A percentile compares a stretch with the other conserved stretches of the same genome.
These are phyloP conservation scores for Pachypsylla venusta DNA, from an alignment of 1,140 invertebrate species.

Conservation along the genomic window DNA sequence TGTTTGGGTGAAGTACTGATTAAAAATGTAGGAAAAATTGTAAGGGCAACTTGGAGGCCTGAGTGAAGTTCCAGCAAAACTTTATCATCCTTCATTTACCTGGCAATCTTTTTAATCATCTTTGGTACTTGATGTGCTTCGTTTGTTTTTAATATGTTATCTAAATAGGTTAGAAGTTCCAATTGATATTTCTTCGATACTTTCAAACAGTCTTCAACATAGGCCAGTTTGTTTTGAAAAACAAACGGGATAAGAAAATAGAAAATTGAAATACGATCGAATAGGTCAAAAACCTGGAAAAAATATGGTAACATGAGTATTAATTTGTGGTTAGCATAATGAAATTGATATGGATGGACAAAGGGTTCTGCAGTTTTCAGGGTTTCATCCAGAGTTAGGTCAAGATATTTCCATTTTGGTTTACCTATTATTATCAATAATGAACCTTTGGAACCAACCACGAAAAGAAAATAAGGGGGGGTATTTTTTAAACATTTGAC, in stretches of 20 bases:
- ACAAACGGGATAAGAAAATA: constrained; percentile 3
- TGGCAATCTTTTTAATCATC: background rate
- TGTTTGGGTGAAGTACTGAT: background rate
- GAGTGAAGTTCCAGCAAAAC: too few species aligned
- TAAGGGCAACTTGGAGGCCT: too few species aligned
- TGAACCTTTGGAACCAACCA: too few species aligned
- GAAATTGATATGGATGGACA: background rate
- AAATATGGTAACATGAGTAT: background rate
- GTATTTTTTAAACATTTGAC: too few species aligned
- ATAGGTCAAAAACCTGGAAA: background rate
- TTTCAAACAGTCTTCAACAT: background rate
- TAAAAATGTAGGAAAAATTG: background rate
- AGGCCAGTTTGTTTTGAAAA: constrained; percentile 3
- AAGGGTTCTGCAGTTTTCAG: background rate
- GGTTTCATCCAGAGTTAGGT: background rate
- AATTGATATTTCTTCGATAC: background rate
- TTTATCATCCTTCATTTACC: background rate
- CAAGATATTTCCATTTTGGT: background rate
- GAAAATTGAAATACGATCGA: background rate
- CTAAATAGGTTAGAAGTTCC: background rate
- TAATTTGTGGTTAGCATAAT: background rate
- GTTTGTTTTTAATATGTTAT: too few species aligned
- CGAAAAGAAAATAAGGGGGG: too few species aligned
- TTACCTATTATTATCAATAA: background rate
- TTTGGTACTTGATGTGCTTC: background rate